phyloP scores from a whole-genome alignment of 1,140 invertebrate species.

The Diuraphis noxia region DNA sequence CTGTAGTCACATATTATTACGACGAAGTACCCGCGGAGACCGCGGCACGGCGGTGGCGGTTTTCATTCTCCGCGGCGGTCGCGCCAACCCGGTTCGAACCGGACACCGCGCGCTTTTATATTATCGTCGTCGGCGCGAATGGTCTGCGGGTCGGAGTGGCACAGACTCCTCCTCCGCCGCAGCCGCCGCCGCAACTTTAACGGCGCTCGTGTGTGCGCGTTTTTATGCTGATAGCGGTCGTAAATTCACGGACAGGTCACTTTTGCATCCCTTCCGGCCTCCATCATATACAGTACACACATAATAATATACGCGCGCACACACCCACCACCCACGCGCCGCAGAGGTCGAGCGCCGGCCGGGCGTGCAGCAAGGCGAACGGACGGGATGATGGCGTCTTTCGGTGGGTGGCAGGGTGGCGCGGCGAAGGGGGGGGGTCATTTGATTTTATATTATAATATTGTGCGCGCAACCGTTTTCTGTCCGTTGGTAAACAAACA shows the following conservation, averaged over 20 bases:
- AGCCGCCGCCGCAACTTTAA: not conserved
- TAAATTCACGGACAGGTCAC: slow-evolving; percentile 14
- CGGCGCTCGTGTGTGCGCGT: not conserved
- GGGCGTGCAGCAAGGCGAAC: not conserved
- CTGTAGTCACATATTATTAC: too few relatives aligned
- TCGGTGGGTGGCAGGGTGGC: too few relatives aligned
- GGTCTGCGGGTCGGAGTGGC: not conserved
- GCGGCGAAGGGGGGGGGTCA: not conserved
- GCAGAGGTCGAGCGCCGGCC: not conserved
- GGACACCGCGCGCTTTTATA: too few relatives aligned
- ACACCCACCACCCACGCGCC: not conserved
- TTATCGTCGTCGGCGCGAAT: not conserved
- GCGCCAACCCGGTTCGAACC: not conserved
- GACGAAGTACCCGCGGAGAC: not conserved
- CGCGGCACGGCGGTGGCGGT: not conserved
- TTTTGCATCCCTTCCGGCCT: not conserved
- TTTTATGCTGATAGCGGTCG: slow-evolving; percentile 28
- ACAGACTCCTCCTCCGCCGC: not conserved
- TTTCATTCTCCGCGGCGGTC: not conserved
- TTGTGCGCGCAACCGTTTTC: not conserved
- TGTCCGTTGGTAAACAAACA: not conserved
- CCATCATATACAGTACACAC: too few relatives aligned
- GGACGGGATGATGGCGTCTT: too few relatives aligned
- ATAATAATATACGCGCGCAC: too few relatives aligned
- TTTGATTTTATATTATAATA: slow-evolving; percentile 16